phyloP scores from a whole-genome alignment of 2,888 invertebrate species.

The Leptura quadrifasciata region DNA sequence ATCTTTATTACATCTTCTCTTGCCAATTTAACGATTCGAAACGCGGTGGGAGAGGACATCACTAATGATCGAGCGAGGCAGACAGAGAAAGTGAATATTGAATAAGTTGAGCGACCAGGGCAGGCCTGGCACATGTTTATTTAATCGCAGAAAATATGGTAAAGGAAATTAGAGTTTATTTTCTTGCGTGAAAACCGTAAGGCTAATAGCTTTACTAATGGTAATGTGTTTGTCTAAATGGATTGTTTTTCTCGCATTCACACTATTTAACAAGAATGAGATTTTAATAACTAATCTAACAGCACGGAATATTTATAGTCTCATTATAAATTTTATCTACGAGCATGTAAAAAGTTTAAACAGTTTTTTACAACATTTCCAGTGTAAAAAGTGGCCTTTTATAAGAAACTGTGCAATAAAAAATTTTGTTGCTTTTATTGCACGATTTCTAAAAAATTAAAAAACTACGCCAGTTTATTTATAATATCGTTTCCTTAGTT shows the following conservation, averaged over 20 bases:
- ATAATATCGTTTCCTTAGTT: no score
- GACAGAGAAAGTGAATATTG: conserved; percentile 53
- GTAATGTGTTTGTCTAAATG: neutral
- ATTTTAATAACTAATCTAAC: neutral
- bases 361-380: no score
- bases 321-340: no score
- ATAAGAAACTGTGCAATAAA: no score
- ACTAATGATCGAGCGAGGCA: conserved; percentile 59
- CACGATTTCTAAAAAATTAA: no score
- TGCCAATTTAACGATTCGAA: conserved; percentile 73
- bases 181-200: neutral
- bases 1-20: conserved; percentile 73
- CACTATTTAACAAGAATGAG: neutral
- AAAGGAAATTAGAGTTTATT: conserved; percentile 12
- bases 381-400: no score
- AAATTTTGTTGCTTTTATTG: no score
- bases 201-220: neutral
- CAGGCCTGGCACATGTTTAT: conserved; percentile 27
- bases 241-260: neutral
- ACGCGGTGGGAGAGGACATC: conserved; percentile 65
- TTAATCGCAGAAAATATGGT: conserved; percentile 1
- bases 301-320: no score
- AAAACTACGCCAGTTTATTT: no score
- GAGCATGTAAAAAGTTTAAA: no score
- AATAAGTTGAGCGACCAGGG: conserved; percentile 46